phyloP scores from a whole-genome alignment of 2,888 invertebrate species.

The Andrena chrysosceles region DNA sequence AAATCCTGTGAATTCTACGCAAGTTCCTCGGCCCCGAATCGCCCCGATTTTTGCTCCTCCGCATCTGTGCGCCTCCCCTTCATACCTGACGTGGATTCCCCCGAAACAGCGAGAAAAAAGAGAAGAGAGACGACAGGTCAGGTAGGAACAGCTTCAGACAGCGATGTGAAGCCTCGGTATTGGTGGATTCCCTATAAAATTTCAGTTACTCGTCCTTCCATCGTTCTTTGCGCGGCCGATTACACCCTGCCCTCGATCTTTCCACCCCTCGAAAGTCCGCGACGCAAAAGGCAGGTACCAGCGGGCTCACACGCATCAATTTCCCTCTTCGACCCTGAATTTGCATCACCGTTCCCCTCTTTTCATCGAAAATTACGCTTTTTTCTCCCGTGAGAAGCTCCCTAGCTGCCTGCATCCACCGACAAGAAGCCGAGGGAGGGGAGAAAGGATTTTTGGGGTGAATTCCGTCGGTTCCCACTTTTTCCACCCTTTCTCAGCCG shows the following conservation, averaged over 20 bases:
- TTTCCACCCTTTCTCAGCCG: conserved; percentile 68
- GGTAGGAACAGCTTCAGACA: conserved; percentile 73
- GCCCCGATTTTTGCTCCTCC: conserved; percentile 61
- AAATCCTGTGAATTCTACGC: conserved; percentile 71
- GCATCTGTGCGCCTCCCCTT: conserved; percentile 69
- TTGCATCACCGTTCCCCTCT: conserved; percentile 77
- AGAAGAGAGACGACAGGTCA: conserved; percentile 73
- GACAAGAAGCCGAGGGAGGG: conserved; percentile 16
- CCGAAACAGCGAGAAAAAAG: conserved; percentile 78
- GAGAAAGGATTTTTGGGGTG: conserved; percentile 74
- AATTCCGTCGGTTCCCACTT: conserved; percentile 71
- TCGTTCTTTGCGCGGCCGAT: conserved; percentile 36
- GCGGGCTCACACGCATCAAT: conserved; percentile 37
- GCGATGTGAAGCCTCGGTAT: conserved; percentile 50
- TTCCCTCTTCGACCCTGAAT: conserved; percentile 73
- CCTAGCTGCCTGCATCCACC: conserved; percentile 19
- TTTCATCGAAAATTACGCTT: conserved; percentile 68
- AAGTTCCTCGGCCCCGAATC: conserved; percentile 19
- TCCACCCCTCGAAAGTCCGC: conserved; percentile 31
- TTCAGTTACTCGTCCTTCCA: conserved; percentile 77
- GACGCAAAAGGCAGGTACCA: conserved; percentile 66
- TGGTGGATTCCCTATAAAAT: conserved; percentile 80
- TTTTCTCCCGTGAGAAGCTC: conserved; percentile 71
- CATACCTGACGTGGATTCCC: conserved; percentile 83
- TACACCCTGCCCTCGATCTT: conserved; percentile 42